These are phyloP conservation scores for Chromoteleia sp. DNA, from an alignment of 2,888 invertebrate genomes.

Conservation along the genomic window DNA sequence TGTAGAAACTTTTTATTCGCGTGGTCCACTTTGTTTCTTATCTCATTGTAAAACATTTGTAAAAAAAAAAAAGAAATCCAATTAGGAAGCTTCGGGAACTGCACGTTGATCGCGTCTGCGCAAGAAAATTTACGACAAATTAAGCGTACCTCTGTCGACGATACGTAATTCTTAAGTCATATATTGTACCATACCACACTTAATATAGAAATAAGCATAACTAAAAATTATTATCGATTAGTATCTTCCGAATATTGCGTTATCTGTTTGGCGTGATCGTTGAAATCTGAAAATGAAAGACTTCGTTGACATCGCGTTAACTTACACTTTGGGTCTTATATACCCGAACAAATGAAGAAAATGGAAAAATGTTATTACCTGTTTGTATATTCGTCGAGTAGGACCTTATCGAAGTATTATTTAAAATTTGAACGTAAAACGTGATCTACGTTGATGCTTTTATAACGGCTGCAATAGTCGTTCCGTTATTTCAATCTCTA, in stretches of 20 bases:
- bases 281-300: too few species aligned
- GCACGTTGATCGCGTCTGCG: constrained; percentile 10
- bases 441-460: too few species aligned
- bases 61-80: too few species aligned
- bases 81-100: constrained; percentile 28
- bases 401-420: too few species aligned
- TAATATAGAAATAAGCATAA: constrained; percentile 80
- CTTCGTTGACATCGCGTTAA: too few species aligned
- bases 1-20: constrained; percentile 48
- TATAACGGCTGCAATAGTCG: too few species aligned
- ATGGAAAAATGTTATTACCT: too few species aligned
- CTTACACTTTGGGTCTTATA: too few species aligned
- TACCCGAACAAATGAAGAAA: too few species aligned
- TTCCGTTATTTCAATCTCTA: too few species aligned
- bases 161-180: constrained; percentile 80
- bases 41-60: constrained; percentile 52
- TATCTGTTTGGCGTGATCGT: constrained; percentile 37
- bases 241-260: constrained; percentile 67
- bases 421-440: too few species aligned
- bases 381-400: too few species aligned
- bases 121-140: constrained; percentile 58
- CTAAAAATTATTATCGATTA: constrained; percentile 79
- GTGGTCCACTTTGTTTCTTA: constrained; percentile 31
- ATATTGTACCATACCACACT: constrained; percentile 82
- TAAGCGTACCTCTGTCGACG: constrained; percentile 78